Percentiles rank a stretch among this genome's conserved stretches.
Evolutionary conservation across 2,888 invertebrate genomes (phyloP).

Genomic region (Drosophila villosipedis): DNA sequence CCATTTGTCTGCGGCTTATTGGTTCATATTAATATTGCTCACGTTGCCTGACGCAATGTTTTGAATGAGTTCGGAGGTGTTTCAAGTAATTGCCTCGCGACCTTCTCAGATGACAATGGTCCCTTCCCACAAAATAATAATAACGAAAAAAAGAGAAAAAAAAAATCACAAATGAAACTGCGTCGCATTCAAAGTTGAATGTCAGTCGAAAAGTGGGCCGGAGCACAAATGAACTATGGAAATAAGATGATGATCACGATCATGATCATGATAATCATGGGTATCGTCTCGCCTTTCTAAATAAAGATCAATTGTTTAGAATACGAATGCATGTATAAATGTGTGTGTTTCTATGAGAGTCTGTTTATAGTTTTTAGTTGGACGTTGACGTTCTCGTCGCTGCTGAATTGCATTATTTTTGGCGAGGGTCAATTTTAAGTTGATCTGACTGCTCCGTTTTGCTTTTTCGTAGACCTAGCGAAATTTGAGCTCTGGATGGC

Average conservation of each 20-base stretch:
- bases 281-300: conserved; percentile 55
- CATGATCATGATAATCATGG: conserved; percentile 17
- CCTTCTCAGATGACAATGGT: conserved; percentile 75
- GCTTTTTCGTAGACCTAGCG: conserved; percentile 57
- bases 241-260: conserved; percentile 3
- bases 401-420: conserved; percentile 75
- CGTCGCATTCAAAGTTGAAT: conserved; percentile 68
- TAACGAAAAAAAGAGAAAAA: conserved; percentile 20
- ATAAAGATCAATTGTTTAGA: conserved; percentile 75
- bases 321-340: conserved; percentile 28
- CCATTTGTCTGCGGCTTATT: conserved; percentile 41
- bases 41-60: conserved; percentile 68
- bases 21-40: conserved; percentile 57
- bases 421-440: conserved; percentile 56
- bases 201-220: conserved; percentile 62
- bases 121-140: conserved; percentile 36
- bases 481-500: conserved; percentile 53
- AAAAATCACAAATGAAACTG: conserved; percentile 47
- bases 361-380: conserved; percentile 46
- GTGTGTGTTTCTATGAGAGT: conserved; percentile 8
- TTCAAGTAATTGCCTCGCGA: conserved; percentile 64
- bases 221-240: conserved; percentile 28
- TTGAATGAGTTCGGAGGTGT: conserved; percentile 41
- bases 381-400: conserved; percentile 27
- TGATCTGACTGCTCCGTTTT: conserved; percentile 46